phyloP scores from a whole-genome alignment of 2,888 invertebrate species.

The Seira ritae region DNA sequence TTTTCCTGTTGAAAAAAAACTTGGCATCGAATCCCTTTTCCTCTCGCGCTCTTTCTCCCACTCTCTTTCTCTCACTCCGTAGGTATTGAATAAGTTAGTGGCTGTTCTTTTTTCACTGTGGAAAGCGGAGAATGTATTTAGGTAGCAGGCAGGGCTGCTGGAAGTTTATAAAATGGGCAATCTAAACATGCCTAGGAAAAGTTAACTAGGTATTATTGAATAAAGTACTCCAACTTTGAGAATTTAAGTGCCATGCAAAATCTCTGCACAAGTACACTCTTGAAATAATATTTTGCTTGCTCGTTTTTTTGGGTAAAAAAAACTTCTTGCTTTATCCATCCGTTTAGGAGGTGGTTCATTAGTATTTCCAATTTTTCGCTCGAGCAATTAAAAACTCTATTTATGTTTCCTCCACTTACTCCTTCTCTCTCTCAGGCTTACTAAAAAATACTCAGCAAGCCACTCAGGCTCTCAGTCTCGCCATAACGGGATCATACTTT shows the following conservation, averaged over 20 bases:
- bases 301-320: neutral
- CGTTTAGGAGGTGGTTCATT: neutral
- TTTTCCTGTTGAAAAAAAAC: slow-evolving; percentile 10
- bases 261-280: neutral
- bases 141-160: neutral
- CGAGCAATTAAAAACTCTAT: slow-evolving; percentile 1
- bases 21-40: slow-evolving; percentile 40
- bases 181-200: slow-evolving; percentile 3
- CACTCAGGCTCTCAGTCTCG: too few relatives aligned
- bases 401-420: slow-evolving; percentile 4
- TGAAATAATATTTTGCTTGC: neutral
- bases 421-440: too few relatives aligned
- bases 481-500: too few relatives aligned
- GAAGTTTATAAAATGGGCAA: neutral
- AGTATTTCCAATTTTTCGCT: neutral
- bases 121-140: neutral
- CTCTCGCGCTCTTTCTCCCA: neutral
- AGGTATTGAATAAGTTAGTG: slow-evolving; percentile 58
- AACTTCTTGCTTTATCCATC: neutral
- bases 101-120: slow-evolving; percentile 9
- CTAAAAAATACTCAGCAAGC: too few relatives aligned
- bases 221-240: slow-evolving; percentile 2
- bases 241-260: slow-evolving; percentile 2
- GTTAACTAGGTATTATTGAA: neutral
- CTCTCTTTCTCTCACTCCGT: slow-evolving; percentile 15